Percentiles rank a stretch among this genome's conserved stretches.
These are phyloP conservation scores for Zhengitettix transpicula DNA, from an alignment of 2,888 invertebrate genomes.

Conservation along the genomic window DNA sequence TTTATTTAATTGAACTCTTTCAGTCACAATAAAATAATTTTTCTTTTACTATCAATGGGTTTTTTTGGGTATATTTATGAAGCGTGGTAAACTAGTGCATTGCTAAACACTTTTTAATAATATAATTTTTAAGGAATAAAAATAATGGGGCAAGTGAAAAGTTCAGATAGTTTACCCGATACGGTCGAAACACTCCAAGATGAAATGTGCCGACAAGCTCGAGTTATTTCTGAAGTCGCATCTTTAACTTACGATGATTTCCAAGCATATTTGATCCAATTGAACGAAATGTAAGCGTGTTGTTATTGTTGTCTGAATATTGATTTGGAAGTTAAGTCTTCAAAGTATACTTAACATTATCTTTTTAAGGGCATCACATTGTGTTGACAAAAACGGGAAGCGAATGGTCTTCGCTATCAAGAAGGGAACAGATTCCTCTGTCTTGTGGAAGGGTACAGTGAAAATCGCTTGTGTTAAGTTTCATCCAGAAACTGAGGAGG, in stretches of 20 bases:
- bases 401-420: constrained; percentile 46
- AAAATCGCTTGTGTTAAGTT: constrained; percentile 46
- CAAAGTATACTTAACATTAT: neutral
- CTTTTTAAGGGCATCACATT: constrained; percentile 35
- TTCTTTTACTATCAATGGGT: too few relatives aligned
- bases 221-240: constrained; percentile 27
- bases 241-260: constrained; percentile 39
- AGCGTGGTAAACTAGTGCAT: too few relatives aligned
- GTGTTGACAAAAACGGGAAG: constrained; percentile 41
- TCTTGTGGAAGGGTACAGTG: constrained; percentile 53
- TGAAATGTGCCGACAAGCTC: constrained; percentile 22
- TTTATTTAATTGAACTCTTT: too few relatives aligned
- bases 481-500: constrained; percentile 31
- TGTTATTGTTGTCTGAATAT: neutral
- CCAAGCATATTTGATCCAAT: constrained; percentile 33
- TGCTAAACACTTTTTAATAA: too few relatives aligned
- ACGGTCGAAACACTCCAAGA: constrained; percentile 18
- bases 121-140: too few relatives aligned
- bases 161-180: constrained; percentile 13
- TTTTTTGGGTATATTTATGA: too few relatives aligned
- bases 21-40: too few relatives aligned
- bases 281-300: constrained; percentile 41
- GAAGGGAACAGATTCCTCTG: constrained; percentile 41
- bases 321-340: neutral
- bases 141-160: constrained; percentile 9